Evolutionary conservation across 2,113 vertebrate species (phyloP).

Genomic region (Pteruthius melanotis): DNA sequence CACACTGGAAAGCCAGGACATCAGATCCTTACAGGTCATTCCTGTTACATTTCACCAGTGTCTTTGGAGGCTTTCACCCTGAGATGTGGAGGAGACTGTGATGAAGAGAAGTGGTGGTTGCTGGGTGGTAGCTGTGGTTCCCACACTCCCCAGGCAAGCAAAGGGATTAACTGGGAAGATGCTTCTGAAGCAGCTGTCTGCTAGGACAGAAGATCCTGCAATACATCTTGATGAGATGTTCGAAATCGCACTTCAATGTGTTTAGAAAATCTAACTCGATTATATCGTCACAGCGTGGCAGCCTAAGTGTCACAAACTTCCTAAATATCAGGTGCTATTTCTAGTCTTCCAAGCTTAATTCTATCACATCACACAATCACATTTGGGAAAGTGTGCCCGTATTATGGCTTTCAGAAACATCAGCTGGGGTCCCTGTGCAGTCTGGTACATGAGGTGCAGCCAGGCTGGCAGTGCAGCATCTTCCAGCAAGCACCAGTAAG

Average conservation of each 20-base stretch:
- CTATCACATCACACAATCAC: accelerated
- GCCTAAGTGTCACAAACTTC: slow-evolving; percentile 22
- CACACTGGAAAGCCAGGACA: not conserved
- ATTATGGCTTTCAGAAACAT: not conserved
- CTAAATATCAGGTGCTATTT: slow-evolving; percentile 48
- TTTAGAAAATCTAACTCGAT: slow-evolving; percentile 54
- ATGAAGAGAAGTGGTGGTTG: not conserved
- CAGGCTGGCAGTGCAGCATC: not conserved
- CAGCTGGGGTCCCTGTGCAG: not conserved
- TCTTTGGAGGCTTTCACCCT: not conserved
- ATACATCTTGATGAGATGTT: not conserved
- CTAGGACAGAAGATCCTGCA: not conserved
- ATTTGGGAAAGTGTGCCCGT: not conserved
- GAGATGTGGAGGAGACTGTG: not conserved
- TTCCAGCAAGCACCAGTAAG: not conserved
- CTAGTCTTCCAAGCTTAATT: not conserved
- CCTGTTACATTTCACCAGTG: not conserved
- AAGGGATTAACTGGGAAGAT: not conserved
- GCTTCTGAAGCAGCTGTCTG: not conserved
- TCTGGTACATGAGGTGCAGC: accelerated
- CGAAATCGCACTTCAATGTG: not conserved
- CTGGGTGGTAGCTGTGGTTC: not conserved
- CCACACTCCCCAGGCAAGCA: not conserved
- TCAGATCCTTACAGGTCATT: not conserved
- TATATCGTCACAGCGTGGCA: slow-evolving; percentile 50